Evolutionary conservation across 2,888 invertebrate species (phyloP).

Genomic region (Lithophane socia): DNA sequence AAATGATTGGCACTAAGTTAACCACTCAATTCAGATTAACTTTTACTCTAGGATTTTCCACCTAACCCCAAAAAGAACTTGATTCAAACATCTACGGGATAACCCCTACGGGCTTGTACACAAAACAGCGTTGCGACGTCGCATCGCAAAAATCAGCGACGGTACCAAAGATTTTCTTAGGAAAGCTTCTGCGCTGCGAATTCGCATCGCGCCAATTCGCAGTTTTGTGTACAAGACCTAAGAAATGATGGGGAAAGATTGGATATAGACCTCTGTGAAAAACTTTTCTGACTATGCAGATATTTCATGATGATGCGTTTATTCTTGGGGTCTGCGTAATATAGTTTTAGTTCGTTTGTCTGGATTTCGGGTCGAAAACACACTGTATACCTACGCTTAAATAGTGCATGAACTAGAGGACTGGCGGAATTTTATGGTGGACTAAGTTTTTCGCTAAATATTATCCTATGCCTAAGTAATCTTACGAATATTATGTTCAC

Average conservation of each 20-base stretch:
- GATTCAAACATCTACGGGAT: neutral
- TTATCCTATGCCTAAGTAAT: too few species aligned
- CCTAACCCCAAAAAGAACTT: neutral
- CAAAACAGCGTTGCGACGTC: too few species aligned
- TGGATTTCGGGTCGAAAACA: neutral
- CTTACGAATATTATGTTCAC: too few species aligned
- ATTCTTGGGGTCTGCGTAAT: neutral
- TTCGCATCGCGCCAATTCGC: too few species aligned
- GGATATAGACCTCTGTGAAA: neutral
- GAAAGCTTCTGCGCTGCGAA: too few species aligned
- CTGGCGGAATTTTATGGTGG: neutral
- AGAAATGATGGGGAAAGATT: neutral
- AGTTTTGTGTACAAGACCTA: neutral
- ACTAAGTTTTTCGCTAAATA: neutral
- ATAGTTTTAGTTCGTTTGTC: neutral
- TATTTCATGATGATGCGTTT: neutral
- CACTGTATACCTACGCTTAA: neutral
- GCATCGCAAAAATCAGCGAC: too few species aligned
- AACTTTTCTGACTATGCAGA: neutral
- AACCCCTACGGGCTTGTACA: too few species aligned
- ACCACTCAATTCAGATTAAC: neutral
- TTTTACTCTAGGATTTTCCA: neutral
- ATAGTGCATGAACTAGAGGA: too few species aligned
- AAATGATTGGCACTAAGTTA: conserved; percentile 3
- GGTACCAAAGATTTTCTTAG: too few species aligned